These are phyloP conservation scores for Caerostris darwini DNA, from an alignment of 1,140 invertebrate genomes.

Conservation along the genomic window DNA sequence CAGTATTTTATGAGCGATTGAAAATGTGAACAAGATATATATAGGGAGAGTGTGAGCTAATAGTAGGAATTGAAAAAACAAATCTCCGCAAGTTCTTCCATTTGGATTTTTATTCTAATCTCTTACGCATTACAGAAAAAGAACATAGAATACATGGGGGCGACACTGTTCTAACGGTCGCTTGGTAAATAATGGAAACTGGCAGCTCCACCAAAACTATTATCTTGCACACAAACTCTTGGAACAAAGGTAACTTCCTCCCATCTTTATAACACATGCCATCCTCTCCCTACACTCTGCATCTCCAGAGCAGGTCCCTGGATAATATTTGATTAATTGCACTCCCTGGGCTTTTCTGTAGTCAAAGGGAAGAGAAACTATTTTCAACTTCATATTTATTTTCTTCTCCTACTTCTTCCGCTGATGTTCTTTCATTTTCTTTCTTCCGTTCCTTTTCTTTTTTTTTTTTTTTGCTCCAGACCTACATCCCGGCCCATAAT, in stretches of 20 bases:
- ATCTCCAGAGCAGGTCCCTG: background rate
- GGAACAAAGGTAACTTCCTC: background rate
- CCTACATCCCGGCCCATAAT: slow-evolving; percentile 1
- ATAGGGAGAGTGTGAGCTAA: too few relatives aligned
- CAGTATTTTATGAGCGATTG: too few relatives aligned
- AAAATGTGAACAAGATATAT: too few relatives aligned
- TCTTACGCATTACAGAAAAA: background rate
- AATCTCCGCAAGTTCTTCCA: too few relatives aligned
- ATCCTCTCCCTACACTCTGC: background rate
- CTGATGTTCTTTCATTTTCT: background rate
- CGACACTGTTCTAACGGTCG: background rate
- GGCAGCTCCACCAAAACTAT: background rate
- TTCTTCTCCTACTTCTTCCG: background rate
- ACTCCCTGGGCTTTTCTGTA: slow-evolving; percentile 20
- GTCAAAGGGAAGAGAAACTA: slow-evolving; percentile 19
- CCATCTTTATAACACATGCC: background rate
- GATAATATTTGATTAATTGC: slow-evolving; percentile 65
- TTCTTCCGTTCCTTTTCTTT: background rate
- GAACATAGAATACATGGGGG: background rate
- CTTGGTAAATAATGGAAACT: background rate
- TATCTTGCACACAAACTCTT: background rate
- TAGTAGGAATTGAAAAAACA: too few relatives aligned
- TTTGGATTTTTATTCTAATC: background rate
- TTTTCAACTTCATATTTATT: slow-evolving; percentile 50
- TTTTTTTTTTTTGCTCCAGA: background rate